Evolutionary conservation across 2,888 invertebrate species (phyloP).

Genomic region (Pristionchus arcanus): DNA sequence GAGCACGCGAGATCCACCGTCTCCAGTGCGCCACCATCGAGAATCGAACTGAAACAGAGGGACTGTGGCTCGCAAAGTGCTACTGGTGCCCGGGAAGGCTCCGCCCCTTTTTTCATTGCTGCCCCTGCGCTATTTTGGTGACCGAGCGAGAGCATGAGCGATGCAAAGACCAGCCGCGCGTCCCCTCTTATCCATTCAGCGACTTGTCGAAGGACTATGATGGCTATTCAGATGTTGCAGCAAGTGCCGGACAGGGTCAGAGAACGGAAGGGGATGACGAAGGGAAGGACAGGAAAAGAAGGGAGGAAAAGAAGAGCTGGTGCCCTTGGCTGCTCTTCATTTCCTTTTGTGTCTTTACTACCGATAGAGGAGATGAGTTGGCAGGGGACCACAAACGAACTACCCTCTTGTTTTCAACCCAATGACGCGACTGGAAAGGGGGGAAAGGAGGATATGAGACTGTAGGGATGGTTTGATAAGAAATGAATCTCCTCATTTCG

Average conservation of each 20-base stretch:
- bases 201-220: neutral
- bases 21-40: conserved; percentile 56
- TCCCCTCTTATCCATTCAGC: neutral
- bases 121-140: conserved; percentile 25
- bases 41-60: conserved; percentile 37
- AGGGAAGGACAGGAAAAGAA: neutral
- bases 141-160: neutral
- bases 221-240: neutral
- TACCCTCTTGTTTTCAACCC: neutral
- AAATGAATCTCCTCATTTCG: too few species aligned
- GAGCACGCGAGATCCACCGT: conserved; percentile 66
- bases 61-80: neutral
- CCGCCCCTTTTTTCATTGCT: neutral
- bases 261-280: neutral
- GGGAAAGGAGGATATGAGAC: neutral
- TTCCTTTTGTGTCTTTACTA: neutral
- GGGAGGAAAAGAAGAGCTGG: neutral
- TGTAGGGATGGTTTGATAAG: neutral
- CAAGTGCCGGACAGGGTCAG: neutral
- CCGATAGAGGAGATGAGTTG: neutral
- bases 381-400: conserved; percentile 7
- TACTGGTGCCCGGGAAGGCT: neutral
- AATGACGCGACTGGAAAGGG: neutral
- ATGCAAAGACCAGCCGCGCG: conserved; percentile 18
- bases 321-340: neutral